Conservation (phyloP, 1,140 invertebrate species). For the Drosophila albomicans region DNA sequence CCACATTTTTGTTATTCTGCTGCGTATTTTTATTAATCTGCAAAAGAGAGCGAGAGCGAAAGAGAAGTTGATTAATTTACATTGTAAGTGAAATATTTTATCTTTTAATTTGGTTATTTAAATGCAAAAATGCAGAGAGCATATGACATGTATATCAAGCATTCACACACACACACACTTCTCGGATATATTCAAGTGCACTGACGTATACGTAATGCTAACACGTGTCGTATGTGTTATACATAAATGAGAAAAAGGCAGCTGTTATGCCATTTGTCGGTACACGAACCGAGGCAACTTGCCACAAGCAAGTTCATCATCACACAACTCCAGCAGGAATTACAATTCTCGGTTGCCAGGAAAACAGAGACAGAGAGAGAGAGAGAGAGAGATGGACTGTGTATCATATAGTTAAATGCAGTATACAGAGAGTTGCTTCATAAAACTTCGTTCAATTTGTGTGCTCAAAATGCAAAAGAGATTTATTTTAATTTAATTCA, state of each 20-base stretch:
- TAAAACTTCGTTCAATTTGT: conserved; percentile 17
- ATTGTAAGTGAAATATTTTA: conserved; percentile 56
- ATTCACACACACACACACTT: conserved; percentile 33
- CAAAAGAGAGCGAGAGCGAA: conserved; percentile 19
- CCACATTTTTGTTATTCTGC: conserved; percentile 82
- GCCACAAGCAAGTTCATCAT: not conserved
- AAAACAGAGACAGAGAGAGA: no score
- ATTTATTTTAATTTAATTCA: conserved; percentile 78
- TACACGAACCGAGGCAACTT: not conserved
- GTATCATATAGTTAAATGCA: conserved; percentile 6
- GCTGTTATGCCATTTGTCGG: conserved; percentile 12
- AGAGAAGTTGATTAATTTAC: conserved; percentile 34
- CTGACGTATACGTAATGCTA: conserved; percentile 49
- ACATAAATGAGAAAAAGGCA: conserved; percentile 29
- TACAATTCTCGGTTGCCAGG: no score
- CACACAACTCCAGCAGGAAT: not conserved
- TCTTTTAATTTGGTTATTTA: conserved; percentile 79
- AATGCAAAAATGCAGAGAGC: conserved; percentile 77
- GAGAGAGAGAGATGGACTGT: not conserved
- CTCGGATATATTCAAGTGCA: conserved; percentile 48
- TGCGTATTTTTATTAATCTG: conserved; percentile 81
- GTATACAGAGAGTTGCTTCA: conserved; percentile 1
- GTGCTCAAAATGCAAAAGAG: conserved; percentile 45
- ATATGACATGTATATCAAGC: conserved; percentile 54
- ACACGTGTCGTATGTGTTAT: conserved; percentile 72